Evolutionary conservation across 2,888 invertebrate species (phyloP).

Genomic region (Eledone cirrhosa): DNA sequence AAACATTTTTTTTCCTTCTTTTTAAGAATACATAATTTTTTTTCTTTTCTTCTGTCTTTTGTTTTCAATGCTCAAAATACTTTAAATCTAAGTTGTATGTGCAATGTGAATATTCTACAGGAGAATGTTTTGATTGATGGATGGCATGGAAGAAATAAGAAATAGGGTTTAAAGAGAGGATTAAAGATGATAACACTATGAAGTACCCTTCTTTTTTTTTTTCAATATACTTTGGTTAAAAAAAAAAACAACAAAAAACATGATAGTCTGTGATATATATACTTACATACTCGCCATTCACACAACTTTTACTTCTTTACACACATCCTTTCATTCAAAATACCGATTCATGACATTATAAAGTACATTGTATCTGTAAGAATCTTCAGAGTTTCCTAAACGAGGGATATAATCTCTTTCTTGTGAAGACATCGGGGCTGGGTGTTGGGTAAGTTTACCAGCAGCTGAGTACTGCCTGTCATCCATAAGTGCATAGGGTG

Average conservation of each 20-base stretch:
- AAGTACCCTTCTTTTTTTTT: conserved; percentile 19
- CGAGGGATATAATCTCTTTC: conserved; percentile 57
- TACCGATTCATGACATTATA: conserved; percentile 64
- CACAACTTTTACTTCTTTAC: conserved; percentile 9
- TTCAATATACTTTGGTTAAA: neutral
- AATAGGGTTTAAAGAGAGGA: conserved; percentile 34
- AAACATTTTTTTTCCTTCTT: too few relatives aligned
- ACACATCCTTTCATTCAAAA: conserved; percentile 40
- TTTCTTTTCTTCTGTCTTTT: too few relatives aligned
- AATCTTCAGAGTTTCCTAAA: conserved; percentile 55
- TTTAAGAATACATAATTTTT: too few relatives aligned
- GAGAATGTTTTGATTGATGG: too few relatives aligned
- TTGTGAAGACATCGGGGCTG: conserved; percentile 45
- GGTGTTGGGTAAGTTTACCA: conserved; percentile 44
- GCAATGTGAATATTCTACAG: too few relatives aligned
- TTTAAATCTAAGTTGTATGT: too few relatives aligned
- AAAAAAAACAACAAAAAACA: conserved; percentile 13
- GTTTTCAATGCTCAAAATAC: too few relatives aligned
- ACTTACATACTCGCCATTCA: neutral
- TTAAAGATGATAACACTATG: neutral
- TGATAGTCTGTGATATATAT: neutral
- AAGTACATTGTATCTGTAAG: conserved; percentile 62
- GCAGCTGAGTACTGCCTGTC: conserved; percentile 61
- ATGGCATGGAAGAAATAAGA: too few relatives aligned
- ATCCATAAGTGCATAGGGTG: conserved; percentile 61